Conservation (phyloP, 2,797 vertebrate species). For the Stomatorhinus walkeri region DNA sequence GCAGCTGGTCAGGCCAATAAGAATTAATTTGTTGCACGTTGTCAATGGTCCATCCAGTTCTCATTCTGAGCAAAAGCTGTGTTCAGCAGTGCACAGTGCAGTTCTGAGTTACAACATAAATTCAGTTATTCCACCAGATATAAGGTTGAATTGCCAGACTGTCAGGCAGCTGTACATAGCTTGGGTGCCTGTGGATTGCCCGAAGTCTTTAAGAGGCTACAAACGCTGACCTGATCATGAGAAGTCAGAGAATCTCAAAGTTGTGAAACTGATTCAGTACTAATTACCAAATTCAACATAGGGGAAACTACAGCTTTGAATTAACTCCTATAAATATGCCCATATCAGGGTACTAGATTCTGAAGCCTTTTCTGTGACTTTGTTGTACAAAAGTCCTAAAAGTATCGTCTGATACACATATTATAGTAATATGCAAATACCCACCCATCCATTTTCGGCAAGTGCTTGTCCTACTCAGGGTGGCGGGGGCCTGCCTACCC, state of each 20-base stretch:
- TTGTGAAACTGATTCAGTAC: neutral
- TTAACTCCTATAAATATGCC: neutral
- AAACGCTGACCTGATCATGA: neutral
- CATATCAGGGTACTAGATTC: neutral
- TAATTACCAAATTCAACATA: neutral
- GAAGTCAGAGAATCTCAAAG: neutral
- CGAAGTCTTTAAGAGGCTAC: neutral
- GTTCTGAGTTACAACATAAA: neutral
- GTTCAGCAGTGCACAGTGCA: neutral
- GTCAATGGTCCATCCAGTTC: neutral
- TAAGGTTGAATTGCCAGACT: neutral
- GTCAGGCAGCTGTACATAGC: neutral
- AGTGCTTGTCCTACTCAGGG: neutral
- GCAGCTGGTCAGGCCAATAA: neutral
- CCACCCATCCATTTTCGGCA: neutral
- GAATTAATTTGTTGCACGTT: neutral
- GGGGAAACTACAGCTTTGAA: neutral
- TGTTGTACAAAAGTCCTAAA: neutral
- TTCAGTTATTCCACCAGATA: neutral
- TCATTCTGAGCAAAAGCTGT: neutral
- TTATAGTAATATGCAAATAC: neutral
- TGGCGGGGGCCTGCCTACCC: neutral
- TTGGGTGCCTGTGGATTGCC: neutral
- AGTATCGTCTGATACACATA: neutral
- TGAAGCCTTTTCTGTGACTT: neutral